Evolutionary conservation across 2,888 invertebrate species (phyloP).

Genomic region (Meloe dianella): DNA sequence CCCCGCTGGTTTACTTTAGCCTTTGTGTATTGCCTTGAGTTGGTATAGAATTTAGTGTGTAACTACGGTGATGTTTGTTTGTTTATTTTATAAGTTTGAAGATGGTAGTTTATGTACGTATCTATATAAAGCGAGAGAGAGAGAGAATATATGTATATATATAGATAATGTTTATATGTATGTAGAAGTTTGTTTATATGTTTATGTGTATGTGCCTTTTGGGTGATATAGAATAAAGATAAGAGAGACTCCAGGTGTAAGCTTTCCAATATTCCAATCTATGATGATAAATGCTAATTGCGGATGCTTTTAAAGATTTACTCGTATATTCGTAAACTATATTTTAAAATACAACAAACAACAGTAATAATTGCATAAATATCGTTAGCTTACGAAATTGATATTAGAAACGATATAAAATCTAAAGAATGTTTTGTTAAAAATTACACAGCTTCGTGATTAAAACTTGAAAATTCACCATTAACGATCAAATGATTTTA

Average conservation of each 20-base stretch:
- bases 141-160: not conserved
- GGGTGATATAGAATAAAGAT: conserved; percentile 1
- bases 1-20: conserved; percentile 53
- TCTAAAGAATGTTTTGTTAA: too few species aligned
- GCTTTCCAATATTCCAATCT: not conserved
- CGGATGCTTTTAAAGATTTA: not conserved
- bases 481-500: too few species aligned
- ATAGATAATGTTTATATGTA: not conserved
- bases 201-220: not conserved
- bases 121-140: not conserved
- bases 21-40: conserved; percentile 54
- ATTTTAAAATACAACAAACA: not conserved
- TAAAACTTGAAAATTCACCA: too few species aligned
- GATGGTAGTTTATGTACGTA: not conserved
- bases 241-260: conserved; percentile 7
- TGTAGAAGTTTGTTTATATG: not conserved
- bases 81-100: conserved; percentile 42
- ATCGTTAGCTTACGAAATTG: too few species aligned
- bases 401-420: too few species aligned
- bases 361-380: too few species aligned
- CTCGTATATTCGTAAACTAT: not conserved
- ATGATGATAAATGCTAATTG: not conserved
- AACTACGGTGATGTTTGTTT: conserved; percentile 34
- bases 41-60: too few species aligned
- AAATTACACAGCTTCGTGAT: too few species aligned